Percentiles rank a stretch among this genome's conserved stretches.
Conservation (phyloP, 1,140 invertebrate species). For the Bombus turneri region DNA sequence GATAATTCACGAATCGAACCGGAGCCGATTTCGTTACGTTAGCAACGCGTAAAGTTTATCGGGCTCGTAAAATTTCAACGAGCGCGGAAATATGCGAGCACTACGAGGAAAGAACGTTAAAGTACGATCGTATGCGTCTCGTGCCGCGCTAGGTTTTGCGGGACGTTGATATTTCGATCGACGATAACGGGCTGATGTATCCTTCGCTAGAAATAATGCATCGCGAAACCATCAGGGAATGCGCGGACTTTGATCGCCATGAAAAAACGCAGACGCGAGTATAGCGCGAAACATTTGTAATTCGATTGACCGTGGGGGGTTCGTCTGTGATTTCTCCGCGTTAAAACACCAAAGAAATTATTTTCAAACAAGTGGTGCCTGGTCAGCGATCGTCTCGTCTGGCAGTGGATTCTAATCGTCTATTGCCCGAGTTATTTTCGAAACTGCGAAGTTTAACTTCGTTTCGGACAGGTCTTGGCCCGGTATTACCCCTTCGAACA, state of each 20-base stretch:
- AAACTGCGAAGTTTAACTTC: constrained; percentile 49
- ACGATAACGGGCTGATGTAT: neutral
- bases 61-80: constrained; percentile 46
- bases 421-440: constrained; percentile 56
- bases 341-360: constrained; percentile 58
- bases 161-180: constrained; percentile 26
- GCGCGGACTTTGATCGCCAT: constrained; percentile 28
- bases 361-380: constrained; percentile 55
- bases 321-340: constrained; percentile 65
- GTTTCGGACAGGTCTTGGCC: constrained; percentile 10
- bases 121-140: constrained; percentile 16
- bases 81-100: constrained; percentile 48
- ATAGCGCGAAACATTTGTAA: neutral
- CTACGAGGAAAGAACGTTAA: constrained; percentile 49
- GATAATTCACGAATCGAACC: constrained; percentile 29
- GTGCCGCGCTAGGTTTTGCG: neutral
- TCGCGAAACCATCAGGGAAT: neutral
- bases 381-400: constrained; percentile 35
- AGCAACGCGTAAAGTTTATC: constrained; percentile 47
- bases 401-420: constrained; percentile 52
- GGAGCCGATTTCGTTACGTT: constrained; percentile 47
- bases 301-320: constrained; percentile 57
- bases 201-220: constrained; percentile 35
- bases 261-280: constrained; percentile 48
- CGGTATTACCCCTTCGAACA: constrained; percentile 5